Conservation (phyloP, 1,140 invertebrate genomes). For the Euura saliciscinereae region DNA sequence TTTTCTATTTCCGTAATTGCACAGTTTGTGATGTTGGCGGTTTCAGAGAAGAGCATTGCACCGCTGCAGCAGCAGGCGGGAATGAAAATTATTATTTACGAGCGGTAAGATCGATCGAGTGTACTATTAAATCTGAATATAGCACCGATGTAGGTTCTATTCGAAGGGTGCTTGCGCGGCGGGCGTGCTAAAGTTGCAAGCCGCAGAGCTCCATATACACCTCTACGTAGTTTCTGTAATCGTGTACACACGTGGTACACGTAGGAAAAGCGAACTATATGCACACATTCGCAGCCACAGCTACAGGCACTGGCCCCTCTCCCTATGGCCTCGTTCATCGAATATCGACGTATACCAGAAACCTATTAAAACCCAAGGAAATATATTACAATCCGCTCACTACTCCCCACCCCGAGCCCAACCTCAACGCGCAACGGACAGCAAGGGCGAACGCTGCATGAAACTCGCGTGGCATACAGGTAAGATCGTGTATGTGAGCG, state of each 20-base stretch:
- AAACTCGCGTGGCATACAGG: background rate
- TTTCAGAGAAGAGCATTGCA: too few relatives aligned
- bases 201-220: background rate
- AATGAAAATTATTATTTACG: background rate
- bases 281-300: background rate
- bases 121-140: background rate
- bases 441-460: background rate
- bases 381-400: slow-evolving; percentile 5
- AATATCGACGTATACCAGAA: slow-evolving; percentile 16
- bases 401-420: background rate
- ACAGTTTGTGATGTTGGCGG: too few relatives aligned
- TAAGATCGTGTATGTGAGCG: background rate
- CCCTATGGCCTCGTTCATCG: slow-evolving; percentile 22
- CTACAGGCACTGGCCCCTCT: slow-evolving; percentile 8
- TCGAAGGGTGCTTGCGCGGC: background rate
- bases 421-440: background rate
- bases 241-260: too few relatives aligned
- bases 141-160: background rate
- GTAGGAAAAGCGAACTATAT: background rate
- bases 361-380: slow-evolving; percentile 16
- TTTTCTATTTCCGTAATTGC: too few relatives aligned
- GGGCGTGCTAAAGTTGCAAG: background rate
- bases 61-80: background rate
- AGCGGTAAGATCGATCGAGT: background rate
- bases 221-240: too few relatives aligned